These are phyloP conservation scores for Colius striatus DNA, from an alignment of 2,113 vertebrate genomes.

Conservation along the genomic window DNA sequence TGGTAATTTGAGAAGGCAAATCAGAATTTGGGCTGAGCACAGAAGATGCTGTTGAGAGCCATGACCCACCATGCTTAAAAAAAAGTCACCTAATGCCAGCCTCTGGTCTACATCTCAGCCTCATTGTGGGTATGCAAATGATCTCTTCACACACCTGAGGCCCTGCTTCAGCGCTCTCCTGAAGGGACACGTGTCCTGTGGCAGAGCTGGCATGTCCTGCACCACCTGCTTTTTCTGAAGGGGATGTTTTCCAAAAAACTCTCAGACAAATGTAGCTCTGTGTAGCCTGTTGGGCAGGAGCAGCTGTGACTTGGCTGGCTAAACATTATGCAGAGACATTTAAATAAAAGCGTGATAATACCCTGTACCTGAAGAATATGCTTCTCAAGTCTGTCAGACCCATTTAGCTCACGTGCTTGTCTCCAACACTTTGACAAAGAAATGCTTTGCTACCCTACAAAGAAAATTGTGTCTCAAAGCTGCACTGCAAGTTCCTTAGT, in stretches of 20 bases:
- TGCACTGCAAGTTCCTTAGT: conserved; percentile 52
- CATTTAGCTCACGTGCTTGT: background rate
- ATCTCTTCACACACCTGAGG: background rate
- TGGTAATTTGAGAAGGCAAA: conserved; percentile 13
- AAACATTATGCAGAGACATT: background rate
- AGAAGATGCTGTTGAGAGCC: background rate
- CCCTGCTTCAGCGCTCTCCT: background rate
- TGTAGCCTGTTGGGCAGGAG: background rate
- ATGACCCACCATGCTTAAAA: background rate
- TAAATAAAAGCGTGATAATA: background rate
- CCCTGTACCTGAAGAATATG: background rate
- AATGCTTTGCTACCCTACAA: background rate
- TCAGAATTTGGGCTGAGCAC: background rate
- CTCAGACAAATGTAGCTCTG: background rate
- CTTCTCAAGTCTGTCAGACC: conserved; percentile 4
- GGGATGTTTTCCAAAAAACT: background rate
- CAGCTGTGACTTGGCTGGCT: background rate
- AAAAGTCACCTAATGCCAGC: background rate
- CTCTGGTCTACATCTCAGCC: background rate
- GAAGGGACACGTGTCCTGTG: background rate
- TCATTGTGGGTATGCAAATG: accelerated
- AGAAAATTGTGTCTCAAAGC: conserved; percentile 32
- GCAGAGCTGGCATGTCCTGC: background rate
- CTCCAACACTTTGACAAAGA: conserved; percentile 8
- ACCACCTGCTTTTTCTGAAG: background rate